Evolutionary conservation across 1,140 invertebrate species (phyloP).

Genomic region (Propsilocerus akamusi): DNA sequence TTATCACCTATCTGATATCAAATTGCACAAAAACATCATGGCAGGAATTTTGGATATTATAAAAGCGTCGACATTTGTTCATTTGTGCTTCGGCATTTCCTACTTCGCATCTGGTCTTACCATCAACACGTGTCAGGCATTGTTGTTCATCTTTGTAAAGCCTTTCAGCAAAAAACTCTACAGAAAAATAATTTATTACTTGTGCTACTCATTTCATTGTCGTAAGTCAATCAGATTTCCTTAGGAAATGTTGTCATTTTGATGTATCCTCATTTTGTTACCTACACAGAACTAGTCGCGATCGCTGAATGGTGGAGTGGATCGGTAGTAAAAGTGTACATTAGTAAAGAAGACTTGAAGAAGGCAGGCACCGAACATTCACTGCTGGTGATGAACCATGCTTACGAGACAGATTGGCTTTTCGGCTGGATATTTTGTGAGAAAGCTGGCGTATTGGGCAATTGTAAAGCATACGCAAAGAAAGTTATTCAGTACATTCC

Average conservation of each 20-base stretch:
- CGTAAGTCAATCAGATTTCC: slow-evolving; percentile 49
- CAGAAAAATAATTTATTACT: slow-evolving; percentile 80
- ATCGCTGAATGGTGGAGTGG: slow-evolving; percentile 86
- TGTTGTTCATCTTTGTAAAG: slow-evolving; percentile 54
- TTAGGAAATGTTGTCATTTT: not conserved
- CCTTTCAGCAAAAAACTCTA: slow-evolving; percentile 58
- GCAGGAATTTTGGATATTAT: slow-evolving; percentile 27
- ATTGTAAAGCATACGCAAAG: slow-evolving; percentile 90
- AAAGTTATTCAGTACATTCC: slow-evolving; percentile 80
- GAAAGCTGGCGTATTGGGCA: slow-evolving; percentile 54
- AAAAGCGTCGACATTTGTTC: slow-evolving; percentile 41
- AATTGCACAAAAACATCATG: no score
- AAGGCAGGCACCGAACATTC: slow-evolving; percentile 75
- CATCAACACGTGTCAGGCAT: slow-evolving; percentile 61
- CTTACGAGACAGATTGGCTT: slow-evolving; percentile 90
- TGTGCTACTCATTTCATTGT: slow-evolving; percentile 73
- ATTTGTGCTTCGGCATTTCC: slow-evolving; percentile 69
- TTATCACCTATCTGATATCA: no score
- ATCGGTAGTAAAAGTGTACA: slow-evolving; percentile 50
- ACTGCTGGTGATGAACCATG: slow-evolving; percentile 85
- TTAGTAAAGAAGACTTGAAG: slow-evolving; percentile 51
- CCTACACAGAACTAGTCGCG: slow-evolving; percentile 64
- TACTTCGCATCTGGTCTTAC: slow-evolving; percentile 80
- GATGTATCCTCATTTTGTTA: not conserved
- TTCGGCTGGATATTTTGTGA: slow-evolving; percentile 77